Evolutionary conservation across 2,888 invertebrate genomes (phyloP).

Genomic region (Diloba caeruleocephala): DNA sequence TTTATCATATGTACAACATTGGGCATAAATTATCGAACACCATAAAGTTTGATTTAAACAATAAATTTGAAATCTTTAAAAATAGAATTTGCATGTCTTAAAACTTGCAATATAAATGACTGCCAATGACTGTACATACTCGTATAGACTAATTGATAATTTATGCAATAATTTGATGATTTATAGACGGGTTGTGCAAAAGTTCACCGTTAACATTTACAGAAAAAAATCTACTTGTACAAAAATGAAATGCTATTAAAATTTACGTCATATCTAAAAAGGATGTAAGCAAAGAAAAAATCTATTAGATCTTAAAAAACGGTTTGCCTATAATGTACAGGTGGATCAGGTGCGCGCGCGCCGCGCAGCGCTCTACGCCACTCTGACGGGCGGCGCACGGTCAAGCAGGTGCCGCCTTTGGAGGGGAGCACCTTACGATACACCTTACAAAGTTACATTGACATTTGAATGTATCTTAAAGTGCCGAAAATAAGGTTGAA

Average conservation of each 20-base stretch:
- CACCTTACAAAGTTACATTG: constrained; percentile 78
- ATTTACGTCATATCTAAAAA: constrained; percentile 7
- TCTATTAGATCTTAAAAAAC: constrained; percentile 52
- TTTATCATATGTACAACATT: too few relatives aligned
- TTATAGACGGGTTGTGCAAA: constrained; percentile 4
- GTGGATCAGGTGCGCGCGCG: constrained; percentile 80
- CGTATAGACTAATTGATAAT: constrained; percentile 23
- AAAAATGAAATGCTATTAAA: constrained; percentile 13
- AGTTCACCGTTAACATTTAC: constrained; percentile 3
- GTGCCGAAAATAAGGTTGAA: constrained; percentile 34
- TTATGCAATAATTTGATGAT: constrained; percentile 25
- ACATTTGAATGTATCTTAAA: constrained; percentile 47
- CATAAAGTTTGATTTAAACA: neutral
- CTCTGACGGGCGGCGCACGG: constrained; percentile 85
- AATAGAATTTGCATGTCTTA: neutral
- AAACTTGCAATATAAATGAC: neutral
- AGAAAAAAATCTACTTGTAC: constrained; percentile 1
- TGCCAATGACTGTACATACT: constrained; percentile 1
- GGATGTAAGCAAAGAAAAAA: constrained; percentile 20
- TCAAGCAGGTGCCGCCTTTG: constrained; percentile 86
- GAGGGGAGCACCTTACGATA: constrained; percentile 87
- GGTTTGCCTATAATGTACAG: constrained; percentile 61
- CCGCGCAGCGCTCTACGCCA: constrained; percentile 74
- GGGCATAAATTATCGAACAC: too few relatives aligned
- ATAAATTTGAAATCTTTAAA: neutral